Evolutionary conservation across 2,888 invertebrate species (phyloP), one percentile per base, ranked within the genome.

Genomic region (Agriopis marginaria): DNA sequence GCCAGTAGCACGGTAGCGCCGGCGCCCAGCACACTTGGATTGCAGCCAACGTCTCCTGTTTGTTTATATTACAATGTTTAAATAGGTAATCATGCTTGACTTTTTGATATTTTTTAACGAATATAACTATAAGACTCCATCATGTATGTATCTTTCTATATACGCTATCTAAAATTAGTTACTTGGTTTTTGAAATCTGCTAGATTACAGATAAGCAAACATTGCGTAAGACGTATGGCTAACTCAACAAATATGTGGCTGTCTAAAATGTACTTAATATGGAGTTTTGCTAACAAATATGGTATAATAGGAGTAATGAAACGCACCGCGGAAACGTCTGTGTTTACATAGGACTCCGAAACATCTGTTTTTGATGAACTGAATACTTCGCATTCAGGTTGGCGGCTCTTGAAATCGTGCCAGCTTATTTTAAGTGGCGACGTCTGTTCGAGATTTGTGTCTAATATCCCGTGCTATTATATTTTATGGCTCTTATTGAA

Each of bases 381-480:
- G 90, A 93, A 93, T 92, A 91, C 88, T 91, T 89, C 86, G 86
- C 86, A 91, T 91, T 90, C 89, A 90, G 91, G 92, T 92, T 91
- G 89, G 88, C 84, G 86, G 87, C 89, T 89, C 89, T 94, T 93
- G 93, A 93, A 91, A 88, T 86, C 90, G 89, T 93, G 93, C 93
- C 93, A 94, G 91, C 87, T 91, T 93, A 93, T 93, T 93, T 93
- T 90, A 92, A 93, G 91, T 92, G 90, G 89, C 88, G 88, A 90
- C 88, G 89, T 88, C 91, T 91, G 92, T 84, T 88, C 82, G 84
- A 91, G 90, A 92, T 89, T 89, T 89, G 89, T 87, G 86, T 87
- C 86, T 90, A 87, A 89, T 89, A 85, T 83, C 81, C 82, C 78
- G 73, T 74, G 82, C 82, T 83, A 79, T 87, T 79, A 86, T 85